Evolutionary conservation across 2,797 vertebrate species (phyloP).

Genomic region (Decapterus maruadsi): DNA sequence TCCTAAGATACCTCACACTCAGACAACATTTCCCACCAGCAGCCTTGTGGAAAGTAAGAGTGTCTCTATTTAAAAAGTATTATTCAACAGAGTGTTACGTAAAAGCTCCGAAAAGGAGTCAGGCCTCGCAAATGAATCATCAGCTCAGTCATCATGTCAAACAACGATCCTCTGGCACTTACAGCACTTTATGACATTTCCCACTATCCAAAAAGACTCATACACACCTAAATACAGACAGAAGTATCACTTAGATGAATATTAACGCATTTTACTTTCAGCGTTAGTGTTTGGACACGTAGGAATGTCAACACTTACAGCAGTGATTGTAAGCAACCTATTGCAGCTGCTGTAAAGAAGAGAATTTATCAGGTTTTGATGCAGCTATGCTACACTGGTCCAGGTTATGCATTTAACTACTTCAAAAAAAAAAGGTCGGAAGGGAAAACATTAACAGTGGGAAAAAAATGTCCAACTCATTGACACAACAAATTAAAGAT

Average conservation of each 20-base stretch:
- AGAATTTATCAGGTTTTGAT: slow-evolving; percentile 6
- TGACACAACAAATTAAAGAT: background rate
- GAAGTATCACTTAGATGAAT: slow-evolving; percentile 66
- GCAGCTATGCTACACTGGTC: background rate
- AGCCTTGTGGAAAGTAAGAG: slow-evolving; percentile 63
- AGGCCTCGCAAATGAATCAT: slow-evolving; percentile 78
- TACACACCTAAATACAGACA: slow-evolving; percentile 61
- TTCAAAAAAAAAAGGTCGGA: background rate
- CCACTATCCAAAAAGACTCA: slow-evolving; percentile 68
- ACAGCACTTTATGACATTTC: slow-evolving; percentile 67
- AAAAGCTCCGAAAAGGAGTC: slow-evolving; percentile 75
- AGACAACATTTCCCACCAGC: slow-evolving; percentile 64
- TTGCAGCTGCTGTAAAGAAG: background rate
- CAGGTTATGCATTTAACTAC: background rate
- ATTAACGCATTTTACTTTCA: slow-evolving; percentile 57
- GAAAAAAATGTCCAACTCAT: background rate
- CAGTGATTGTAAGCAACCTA: slow-evolving; percentile 21
- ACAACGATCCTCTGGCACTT: slow-evolving; percentile 63
- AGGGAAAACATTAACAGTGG: background rate
- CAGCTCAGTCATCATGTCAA: slow-evolving; percentile 72
- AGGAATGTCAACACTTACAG: slow-evolving; percentile 30
- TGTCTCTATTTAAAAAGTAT: slow-evolving; percentile 84
- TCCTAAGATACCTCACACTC: slow-evolving; percentile 47
- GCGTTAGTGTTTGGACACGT: slow-evolving; percentile 27
- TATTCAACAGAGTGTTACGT: slow-evolving; percentile 84